Evolutionary conservation across 2,797 vertebrate species (phyloP).

Genomic region (Girardinus metallicus): DNA sequence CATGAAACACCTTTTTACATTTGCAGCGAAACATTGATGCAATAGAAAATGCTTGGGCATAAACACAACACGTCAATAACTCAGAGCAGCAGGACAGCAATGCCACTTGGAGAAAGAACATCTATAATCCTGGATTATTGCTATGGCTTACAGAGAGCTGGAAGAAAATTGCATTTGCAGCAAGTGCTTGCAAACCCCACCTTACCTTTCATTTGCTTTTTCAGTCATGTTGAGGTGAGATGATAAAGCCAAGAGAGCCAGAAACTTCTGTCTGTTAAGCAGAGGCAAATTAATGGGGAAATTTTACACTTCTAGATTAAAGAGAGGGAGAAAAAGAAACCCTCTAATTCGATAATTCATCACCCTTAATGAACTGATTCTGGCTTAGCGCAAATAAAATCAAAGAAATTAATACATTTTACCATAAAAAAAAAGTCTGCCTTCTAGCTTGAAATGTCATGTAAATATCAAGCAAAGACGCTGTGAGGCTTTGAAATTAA

Average conservation of each 20-base stretch:
- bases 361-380: neutral
- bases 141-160: neutral
- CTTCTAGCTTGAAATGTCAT: neutral
- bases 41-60: slow-evolving; percentile 4
- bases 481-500: neutral
- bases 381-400: neutral
- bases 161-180: neutral
- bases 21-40: slow-evolving; percentile 7
- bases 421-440: neutral
- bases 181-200: neutral
- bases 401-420: neutral
- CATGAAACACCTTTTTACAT: slow-evolving; percentile 18
- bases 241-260: neutral
- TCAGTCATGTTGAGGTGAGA: neutral
- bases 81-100: slow-evolving; percentile 1
- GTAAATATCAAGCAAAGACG: neutral
- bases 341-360: neutral
- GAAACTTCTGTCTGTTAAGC: neutral
- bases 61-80: neutral
- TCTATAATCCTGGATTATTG: slow-evolving; percentile 1
- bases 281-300: neutral
- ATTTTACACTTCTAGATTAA: neutral
- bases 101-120: neutral
- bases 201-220: neutral
- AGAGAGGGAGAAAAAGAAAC: neutral